Evolutionary conservation across 1,140 invertebrate species (phyloP).

Genomic region (Eueides isabella): DNA sequence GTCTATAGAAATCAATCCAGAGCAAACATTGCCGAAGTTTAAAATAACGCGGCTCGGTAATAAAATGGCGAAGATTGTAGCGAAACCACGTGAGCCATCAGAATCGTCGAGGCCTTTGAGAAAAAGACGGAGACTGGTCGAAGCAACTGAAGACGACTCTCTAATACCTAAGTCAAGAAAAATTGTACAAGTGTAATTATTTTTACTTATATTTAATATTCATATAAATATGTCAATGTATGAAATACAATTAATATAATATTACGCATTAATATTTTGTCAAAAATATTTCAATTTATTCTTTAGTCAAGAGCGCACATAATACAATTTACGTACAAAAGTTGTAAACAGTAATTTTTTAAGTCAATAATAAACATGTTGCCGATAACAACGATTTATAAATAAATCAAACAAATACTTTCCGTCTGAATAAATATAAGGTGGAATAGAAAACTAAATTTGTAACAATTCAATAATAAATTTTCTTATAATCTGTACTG

Average conservation of each 20-base stretch:
- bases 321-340: constrained; percentile 8
- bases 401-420: not conserved
- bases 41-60: constrained; percentile 84
- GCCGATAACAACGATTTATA: not conserved
- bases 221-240: not conserved
- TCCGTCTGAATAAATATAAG: not conserved
- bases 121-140: constrained; percentile 83
- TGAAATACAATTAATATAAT: constrained; percentile 21
- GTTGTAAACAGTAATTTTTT: constrained; percentile 9
- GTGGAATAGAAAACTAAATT: not conserved
- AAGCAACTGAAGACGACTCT: constrained; percentile 77
- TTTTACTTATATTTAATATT: not conserved
- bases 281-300: constrained; percentile 30
- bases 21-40: constrained; percentile 82
- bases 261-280: not conserved
- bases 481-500: too few species aligned
- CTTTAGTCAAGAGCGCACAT: constrained; percentile 13
- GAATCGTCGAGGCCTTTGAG: constrained; percentile 84
- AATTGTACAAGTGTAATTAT: constrained; percentile 75
- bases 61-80: constrained; percentile 80
- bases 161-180: constrained; percentile 78
- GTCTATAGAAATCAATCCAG: constrained; percentile 78
- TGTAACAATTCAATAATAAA: not conserved
- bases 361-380: not conserved
- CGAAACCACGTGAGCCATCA: constrained; percentile 72